A percentile compares a stretch with the other conserved stretches of the same genome.
phyloP scores from a whole-genome alignment of 2,888 invertebrate species.

The Xylota segnis region DNA sequence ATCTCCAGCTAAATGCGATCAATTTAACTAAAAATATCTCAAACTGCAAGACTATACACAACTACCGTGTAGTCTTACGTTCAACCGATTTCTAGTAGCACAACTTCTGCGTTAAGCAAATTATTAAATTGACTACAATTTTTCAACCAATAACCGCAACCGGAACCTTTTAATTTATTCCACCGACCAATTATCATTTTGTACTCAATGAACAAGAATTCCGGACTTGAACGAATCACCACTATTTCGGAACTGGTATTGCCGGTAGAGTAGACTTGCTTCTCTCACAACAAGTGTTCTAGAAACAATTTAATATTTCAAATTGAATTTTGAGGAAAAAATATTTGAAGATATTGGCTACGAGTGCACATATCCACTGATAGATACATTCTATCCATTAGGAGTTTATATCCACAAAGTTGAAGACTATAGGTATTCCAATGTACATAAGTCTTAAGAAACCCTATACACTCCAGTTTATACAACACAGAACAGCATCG shows the following conservation, averaged over 20 bases:
- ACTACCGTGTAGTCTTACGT: too few species aligned
- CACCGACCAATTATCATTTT: neutral
- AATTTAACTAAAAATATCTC: neutral
- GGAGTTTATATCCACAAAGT: too few species aligned
- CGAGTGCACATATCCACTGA: too few species aligned
- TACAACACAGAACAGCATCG: neutral
- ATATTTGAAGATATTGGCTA: too few species aligned
- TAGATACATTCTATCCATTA: too few species aligned
- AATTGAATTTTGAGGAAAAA: too few species aligned
- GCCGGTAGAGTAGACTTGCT: neutral
- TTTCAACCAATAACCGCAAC: neutral
- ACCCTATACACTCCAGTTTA: neutral
- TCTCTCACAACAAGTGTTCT: too few species aligned
- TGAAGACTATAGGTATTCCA: too few species aligned
- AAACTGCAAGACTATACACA: too few species aligned
- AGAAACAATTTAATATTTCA: too few species aligned
- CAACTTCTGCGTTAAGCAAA: neutral
- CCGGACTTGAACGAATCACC: neutral
- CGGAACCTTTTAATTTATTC: constrained; percentile 9
- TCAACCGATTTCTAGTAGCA: too few species aligned
- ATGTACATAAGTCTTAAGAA: neutral
- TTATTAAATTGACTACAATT: neutral
- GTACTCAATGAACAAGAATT: neutral
- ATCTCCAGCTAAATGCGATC: too few species aligned
- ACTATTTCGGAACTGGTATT: neutral